Conservation (phyloP, 2,797 vertebrate species). For the Acrocephalus scirpaceus region DNA sequence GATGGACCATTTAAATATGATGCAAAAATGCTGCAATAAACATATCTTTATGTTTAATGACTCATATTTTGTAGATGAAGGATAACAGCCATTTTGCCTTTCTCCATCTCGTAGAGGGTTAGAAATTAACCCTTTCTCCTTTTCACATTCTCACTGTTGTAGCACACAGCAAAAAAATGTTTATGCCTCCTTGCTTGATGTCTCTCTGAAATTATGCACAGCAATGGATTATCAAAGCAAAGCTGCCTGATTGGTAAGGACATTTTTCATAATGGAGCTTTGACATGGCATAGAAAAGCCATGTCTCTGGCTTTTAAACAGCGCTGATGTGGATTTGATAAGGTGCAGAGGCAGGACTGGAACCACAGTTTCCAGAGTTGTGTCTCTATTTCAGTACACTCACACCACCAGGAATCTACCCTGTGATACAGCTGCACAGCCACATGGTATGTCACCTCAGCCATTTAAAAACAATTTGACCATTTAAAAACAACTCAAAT, state of each 20-base stretch:
- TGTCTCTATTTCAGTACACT: neutral
- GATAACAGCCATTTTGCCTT: neutral
- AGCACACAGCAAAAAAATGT: neutral
- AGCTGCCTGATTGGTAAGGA: neutral
- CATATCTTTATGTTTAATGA: neutral
- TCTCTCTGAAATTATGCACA: neutral
- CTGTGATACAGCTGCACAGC: neutral
- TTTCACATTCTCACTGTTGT: neutral
- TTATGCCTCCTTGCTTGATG: neutral
- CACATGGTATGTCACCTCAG: neutral
- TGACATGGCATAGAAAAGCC: neutral
- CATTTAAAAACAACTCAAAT: neutral
- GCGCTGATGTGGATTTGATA: neutral
- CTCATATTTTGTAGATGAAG: neutral
- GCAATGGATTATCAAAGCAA: neutral
- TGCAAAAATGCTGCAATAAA: neutral
- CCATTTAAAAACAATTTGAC: neutral
- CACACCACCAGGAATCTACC: neutral
- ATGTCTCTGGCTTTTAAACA: neutral
- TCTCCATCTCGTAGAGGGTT: neutral
- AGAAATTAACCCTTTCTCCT: neutral
- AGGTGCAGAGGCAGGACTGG: neutral
- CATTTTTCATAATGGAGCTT: neutral
- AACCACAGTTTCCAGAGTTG: neutral
- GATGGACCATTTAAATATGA: neutral